Evolutionary conservation across 2,113 vertebrate genomes (phyloP), one percentile per base, ranked within the genome.

Genomic region (Sapajus apella): DNA sequence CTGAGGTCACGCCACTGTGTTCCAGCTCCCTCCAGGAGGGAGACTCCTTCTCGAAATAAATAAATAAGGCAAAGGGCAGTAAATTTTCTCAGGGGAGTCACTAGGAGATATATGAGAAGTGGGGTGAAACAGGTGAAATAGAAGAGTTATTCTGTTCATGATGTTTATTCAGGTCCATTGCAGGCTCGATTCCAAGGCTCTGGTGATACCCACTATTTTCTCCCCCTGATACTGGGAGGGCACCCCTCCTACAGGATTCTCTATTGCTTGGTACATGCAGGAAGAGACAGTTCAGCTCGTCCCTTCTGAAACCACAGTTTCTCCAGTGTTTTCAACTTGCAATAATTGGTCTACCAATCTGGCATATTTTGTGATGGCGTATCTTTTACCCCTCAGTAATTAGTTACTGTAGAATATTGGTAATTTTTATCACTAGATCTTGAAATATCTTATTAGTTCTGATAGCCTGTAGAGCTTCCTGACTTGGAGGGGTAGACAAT

Each of bases 391-490:
- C 32, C 64, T 68, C 64, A 35, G 64, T 68, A 68, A 27, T 32
- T 76, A 76, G 43, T 47, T 77, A 32, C 43, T 30, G 73, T 47
- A 47, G 14, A 77, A 47, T 47, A 18, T 43, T 47, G 43, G 43
- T 77, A 77, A 30, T 16, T 30, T 77, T 77, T 77, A 37, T 47
- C 43, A 77, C 30, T 55, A 81, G 25, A 45, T 37, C 55, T 27
- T 55, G 64, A 79, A 35, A 56, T 89, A 32, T 43, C 82, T 86
- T 45, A 50, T 86, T 93, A 30, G 75, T 92, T 97, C 45, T 92
- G 61, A 76, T n/a, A 58, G 27, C 87, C 73, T 83, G 20, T 68
- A 75, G 55, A 79, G 81, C 79, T 94, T 68, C 68, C 82, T 90
- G 14, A 23, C 40, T 75, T 45, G 84, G 76, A 9, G 18, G 47